phyloP scores from a whole-genome alignment of 2,888 invertebrate species.

The Brassicogethes aeneus region DNA sequence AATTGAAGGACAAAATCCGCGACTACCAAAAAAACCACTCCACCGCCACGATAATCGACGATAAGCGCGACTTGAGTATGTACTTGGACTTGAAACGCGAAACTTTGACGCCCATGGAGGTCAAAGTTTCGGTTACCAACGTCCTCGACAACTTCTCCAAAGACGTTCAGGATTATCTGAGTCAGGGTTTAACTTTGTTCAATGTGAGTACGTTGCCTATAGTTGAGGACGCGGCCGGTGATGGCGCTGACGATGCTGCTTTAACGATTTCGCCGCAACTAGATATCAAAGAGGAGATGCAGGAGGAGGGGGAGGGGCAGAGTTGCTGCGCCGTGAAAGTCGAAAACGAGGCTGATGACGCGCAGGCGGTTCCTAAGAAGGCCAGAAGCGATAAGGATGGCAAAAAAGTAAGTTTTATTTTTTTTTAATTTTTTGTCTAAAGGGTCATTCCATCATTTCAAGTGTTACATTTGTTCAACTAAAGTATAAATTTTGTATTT shows the following conservation, averaged over 20 bases:
- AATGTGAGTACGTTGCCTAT: conserved; percentile 23
- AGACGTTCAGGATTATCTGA: conserved; percentile 22
- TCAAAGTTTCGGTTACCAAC: conserved; percentile 22
- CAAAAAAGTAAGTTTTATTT: too few species aligned
- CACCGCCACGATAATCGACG: not conserved
- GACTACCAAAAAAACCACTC: not conserved
- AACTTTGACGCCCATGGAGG: conserved; percentile 21
- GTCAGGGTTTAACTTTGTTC: conserved; percentile 21
- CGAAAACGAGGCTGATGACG: too few species aligned
- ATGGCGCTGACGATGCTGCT: conserved; percentile 1
- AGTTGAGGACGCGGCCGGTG: conserved; percentile 3
- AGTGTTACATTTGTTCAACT: too few species aligned
- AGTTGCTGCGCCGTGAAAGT: not conserved
- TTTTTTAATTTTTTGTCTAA: too few species aligned
- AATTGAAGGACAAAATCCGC: not conserved
- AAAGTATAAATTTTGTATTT: too few species aligned
- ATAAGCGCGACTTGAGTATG: not conserved
- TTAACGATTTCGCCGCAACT: too few species aligned
- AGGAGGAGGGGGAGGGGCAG: not conserved
- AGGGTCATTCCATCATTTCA: too few species aligned
- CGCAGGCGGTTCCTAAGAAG: too few species aligned
- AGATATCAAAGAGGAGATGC: too few species aligned
- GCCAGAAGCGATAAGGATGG: too few species aligned
- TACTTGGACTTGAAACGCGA: not conserved
- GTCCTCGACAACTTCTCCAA: conserved; percentile 23